Conservation (phyloP, 2,888 invertebrate genomes). For the Lepidochitona cinerea region DNA sequence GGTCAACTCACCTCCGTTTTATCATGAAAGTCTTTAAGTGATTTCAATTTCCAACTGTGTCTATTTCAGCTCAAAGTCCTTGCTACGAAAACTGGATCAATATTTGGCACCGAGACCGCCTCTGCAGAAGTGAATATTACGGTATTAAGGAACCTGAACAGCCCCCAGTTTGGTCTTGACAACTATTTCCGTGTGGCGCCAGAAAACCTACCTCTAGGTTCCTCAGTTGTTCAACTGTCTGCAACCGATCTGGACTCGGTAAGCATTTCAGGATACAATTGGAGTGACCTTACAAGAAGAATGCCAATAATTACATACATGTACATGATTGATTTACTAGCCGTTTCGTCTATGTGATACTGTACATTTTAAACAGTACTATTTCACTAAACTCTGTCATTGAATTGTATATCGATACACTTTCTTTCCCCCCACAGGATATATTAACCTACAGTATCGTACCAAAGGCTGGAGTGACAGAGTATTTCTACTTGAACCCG, state of each 20-base stretch:
- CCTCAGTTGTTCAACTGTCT: constrained; percentile 24
- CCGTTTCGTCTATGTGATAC: too few species aligned
- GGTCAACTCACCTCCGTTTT: too few species aligned
- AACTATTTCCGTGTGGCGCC: constrained; percentile 25
- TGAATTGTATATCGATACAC: too few species aligned
- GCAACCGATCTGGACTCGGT: too few species aligned
- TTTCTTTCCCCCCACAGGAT: background rate
- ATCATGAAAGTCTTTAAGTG: too few species aligned
- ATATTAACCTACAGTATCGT: constrained; percentile 1
- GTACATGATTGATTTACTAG: too few species aligned
- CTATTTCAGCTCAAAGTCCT: background rate
- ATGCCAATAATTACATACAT: too few species aligned
- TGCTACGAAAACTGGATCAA: background rate
- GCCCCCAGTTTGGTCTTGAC: constrained; percentile 22
- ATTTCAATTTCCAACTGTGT: too few species aligned
- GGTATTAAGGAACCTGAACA: constrained; percentile 24
- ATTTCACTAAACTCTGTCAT: too few species aligned
- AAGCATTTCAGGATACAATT: too few species aligned
- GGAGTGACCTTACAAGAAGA: too few species aligned
- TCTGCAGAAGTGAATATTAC: constrained; percentile 21
- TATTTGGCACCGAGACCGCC: background rate
- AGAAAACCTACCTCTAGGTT: constrained; percentile 25
- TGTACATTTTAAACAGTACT: too few species aligned
- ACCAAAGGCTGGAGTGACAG: constrained; percentile 11
- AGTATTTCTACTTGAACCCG: constrained; percentile 28